A percentile compares a stretch with the other conserved stretches of the same genome.
Evolutionary conservation across 2,797 vertebrate species (phyloP).

Genomic region (Podarcis lilfordi): DNA sequence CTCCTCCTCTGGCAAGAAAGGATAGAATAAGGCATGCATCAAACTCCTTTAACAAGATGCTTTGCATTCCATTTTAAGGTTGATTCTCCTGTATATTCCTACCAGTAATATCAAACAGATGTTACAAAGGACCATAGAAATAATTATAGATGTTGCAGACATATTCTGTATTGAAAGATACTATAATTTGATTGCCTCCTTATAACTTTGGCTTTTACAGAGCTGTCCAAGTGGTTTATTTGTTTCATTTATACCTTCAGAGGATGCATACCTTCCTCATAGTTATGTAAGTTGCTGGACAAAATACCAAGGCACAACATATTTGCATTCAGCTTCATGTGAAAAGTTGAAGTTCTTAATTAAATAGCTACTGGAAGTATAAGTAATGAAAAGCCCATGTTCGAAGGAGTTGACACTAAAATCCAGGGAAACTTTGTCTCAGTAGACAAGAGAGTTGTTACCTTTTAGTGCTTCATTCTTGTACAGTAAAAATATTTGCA

Average conservation of each 20-base stretch:
- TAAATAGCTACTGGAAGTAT: background rate
- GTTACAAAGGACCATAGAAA: slow-evolving; percentile 67
- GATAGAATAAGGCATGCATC: slow-evolving; percentile 68
- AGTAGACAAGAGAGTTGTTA: background rate
- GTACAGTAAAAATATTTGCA: background rate
- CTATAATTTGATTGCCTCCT: background rate
- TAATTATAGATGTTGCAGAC: slow-evolving; percentile 67
- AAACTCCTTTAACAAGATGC: slow-evolving; percentile 73
- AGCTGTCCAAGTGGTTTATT: background rate
- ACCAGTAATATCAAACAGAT: slow-evolving; percentile 79
- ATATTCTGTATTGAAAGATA: slow-evolving; percentile 67
- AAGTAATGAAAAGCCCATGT: background rate
- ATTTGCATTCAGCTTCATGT: background rate
- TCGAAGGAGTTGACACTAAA: background rate
- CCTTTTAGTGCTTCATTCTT: background rate
- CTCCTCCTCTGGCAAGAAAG: slow-evolving; percentile 61
- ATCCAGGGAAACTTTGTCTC: background rate
- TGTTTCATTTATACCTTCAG: slow-evolving; percentile 23
- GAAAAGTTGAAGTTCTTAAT: background rate
- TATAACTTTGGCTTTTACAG: background rate
- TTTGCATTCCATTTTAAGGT: slow-evolving; percentile 76
- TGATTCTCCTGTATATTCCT: slow-evolving; percentile 72
- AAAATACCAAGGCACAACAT: background rate
- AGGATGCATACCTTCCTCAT: background rate
- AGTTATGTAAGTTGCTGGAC: background rate